Evolutionary conservation across 1,140 invertebrate species (phyloP), one percentile per base, ranked within the genome.

Genomic region (Coenobita brevimanus): DNA sequence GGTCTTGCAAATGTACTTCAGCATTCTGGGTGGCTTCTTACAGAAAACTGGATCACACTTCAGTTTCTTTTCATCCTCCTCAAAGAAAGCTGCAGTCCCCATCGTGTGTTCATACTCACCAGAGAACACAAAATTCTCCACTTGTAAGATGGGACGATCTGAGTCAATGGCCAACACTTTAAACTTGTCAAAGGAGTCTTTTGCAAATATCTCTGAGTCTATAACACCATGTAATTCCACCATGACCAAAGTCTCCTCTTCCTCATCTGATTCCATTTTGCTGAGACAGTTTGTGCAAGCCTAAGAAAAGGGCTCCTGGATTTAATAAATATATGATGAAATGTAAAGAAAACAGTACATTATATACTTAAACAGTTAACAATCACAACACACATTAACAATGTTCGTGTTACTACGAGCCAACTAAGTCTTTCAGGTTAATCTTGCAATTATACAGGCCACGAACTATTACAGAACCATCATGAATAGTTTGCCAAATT

Each of bases 151-250:
- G 15, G 88, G 88, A 2, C 64, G 60, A 3, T 85, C 88, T 27
- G 88, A 84, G n/a, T 89, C 88, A 17, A 89, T 43, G 30, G 81
- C 82, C 8, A 89, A n/a, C 13, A 89, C 64, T 38, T 89, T 89
- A 38, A 89, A 89, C 24, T 83, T 84, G 8, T 81, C 69, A 24
- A 89, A 89, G 38, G 82, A 71, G 60, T 83, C 82, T 75, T 89
- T 82, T 41, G 75, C 78, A 46, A 89, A 82, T n/a, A 89, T 84
- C 62, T 89, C 88, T 0, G 88, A 89, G 60, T 89, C 88, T 27
- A 89, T 89, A 21, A 89, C 82, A 15, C 88, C 88, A 62, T 89
- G 73, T n/a, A 89, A 38, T 17, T 89, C 88, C 13, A 89, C 88
- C 36, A 85, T 54, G 6, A 89, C 78, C 41, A 89, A 38, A 3